Evolutionary conservation across 1,140 invertebrate genomes (phyloP), one percentile per base, ranked within the genome.

Genomic region (Listronotus bonariensis): DNA sequence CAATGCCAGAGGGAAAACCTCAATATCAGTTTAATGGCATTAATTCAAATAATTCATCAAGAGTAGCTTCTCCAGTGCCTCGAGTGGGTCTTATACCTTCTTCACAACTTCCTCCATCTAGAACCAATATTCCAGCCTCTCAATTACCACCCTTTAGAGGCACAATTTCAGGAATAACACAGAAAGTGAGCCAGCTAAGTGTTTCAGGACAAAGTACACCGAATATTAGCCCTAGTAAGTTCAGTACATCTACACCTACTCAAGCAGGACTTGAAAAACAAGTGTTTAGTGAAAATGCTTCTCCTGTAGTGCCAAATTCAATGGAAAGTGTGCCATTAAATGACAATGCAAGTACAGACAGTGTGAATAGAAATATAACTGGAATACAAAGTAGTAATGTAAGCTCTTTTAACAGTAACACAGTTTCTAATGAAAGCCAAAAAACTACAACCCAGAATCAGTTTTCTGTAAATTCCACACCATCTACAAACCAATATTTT

Each of bases 1-100:
- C 43, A 10, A 51, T 45, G 18, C 45, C 62, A 38, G 38, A 54
- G 18, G 51, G 17, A 36, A 63, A 54, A 36, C 51, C 31, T 14
- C 62, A 56, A 32, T 57, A 57, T 32, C 65, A 70, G 26, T 69
- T 76, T 26, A 79, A 79, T 69, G 77, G 77, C 17, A 38, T 78
- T 46, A 69, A 71, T 54, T 77, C 76, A 15, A 71, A 72, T 17
- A 61, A 69, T 49, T 76, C 76, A 20, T 78, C 77, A 18, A 71
- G 77, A 48, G 76, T 73, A 45, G 75, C 74, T 14, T 78, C 77
- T 15, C 77, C 77, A 55, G 41, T 69, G 15, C 53, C 55, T 15
- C 61, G 71, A n/a, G 40, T 54, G 20, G 61, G 52, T 9, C 55
- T 65, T 32, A 74, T 77, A 62, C 75, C 77, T n/a, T 17, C 70